These are phyloP conservation scores for Drosophila chauvacae DNA, from an alignment of 1,140 invertebrate species.

Conservation along the genomic window DNA sequence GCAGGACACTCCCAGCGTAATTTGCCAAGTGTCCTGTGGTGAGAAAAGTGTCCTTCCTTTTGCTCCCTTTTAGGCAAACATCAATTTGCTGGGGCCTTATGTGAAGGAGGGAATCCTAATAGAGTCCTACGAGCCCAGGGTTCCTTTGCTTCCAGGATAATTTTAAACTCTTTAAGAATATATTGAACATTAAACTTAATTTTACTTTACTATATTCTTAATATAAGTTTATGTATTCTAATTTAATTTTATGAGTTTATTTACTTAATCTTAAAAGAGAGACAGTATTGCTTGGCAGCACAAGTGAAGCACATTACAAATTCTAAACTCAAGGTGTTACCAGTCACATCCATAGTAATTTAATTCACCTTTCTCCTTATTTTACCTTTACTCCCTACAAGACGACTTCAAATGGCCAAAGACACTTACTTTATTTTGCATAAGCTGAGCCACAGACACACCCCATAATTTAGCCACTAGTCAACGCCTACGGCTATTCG, in stretches of 20 bases:
- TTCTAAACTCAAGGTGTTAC: too few relatives aligned
- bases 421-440: constrained; percentile 73
- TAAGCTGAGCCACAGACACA: constrained; percentile 46
- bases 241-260: background rate
- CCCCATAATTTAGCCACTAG: constrained; percentile 66
- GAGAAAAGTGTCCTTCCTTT: constrained; percentile 30
- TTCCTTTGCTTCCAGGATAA: background rate
- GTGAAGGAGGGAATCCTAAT: constrained; percentile 12
- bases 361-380: constrained; percentile 13
- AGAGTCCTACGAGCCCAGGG: background rate
- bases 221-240: background rate
- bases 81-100: constrained; percentile 47
- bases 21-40: constrained; percentile 48
- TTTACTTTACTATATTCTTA: background rate
- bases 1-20: constrained; percentile 41
- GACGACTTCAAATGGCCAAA: constrained; percentile 33
- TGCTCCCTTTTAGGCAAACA: constrained; percentile 33
- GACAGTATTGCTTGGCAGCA: too few relatives aligned
- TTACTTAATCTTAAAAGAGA: background rate
- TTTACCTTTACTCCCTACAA: background rate
- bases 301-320: background rate
- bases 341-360: constrained; percentile 19
- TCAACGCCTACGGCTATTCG: constrained; percentile 21
- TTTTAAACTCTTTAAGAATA: constrained; percentile 1
- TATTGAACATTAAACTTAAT: background rate